Evolutionary conservation across 2,113 vertebrate species (phyloP).

Genomic region (Podarcis cretensis): DNA sequence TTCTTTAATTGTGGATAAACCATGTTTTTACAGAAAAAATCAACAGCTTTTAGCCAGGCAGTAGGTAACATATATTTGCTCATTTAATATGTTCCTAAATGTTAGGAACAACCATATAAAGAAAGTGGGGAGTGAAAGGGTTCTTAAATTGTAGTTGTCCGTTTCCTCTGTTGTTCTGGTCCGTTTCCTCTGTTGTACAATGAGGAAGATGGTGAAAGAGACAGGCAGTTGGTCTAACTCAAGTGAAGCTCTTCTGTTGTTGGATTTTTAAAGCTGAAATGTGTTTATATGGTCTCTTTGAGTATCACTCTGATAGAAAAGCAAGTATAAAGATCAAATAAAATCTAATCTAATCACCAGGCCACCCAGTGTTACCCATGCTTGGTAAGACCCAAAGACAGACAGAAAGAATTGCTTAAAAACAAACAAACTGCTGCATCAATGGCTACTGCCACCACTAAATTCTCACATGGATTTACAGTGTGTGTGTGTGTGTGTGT

Average conservation of each 20-base stretch:
- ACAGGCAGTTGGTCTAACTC: not conserved
- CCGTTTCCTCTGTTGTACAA: not conserved
- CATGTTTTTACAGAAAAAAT: conserved; percentile 44
- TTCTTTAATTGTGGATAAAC: conserved; percentile 43
- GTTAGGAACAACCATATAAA: not conserved
- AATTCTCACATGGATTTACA: not conserved
- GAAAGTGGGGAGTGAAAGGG: not conserved
- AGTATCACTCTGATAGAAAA: not conserved
- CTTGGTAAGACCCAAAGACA: not conserved
- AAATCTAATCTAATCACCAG: too few relatives aligned
- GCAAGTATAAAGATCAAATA: too few relatives aligned
- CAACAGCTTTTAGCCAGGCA: not conserved
- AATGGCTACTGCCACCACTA: not conserved
- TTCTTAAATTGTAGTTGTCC: not conserved
- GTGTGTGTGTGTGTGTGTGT: too few relatives aligned
- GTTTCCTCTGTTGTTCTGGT: not conserved
- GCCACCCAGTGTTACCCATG: too few relatives aligned
- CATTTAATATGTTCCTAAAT: not conserved
- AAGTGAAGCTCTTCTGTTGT: not conserved
- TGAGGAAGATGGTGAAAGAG: not conserved
- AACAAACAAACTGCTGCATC: not conserved
- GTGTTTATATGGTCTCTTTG: not conserved
- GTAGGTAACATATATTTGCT: not conserved
- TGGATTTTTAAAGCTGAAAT: not conserved
- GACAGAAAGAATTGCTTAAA: not conserved